Evolutionary conservation across 2,113 vertebrate genomes (phyloP), one percentile per base, ranked within the genome.

Genomic region (Gobiocypris rarus): DNA sequence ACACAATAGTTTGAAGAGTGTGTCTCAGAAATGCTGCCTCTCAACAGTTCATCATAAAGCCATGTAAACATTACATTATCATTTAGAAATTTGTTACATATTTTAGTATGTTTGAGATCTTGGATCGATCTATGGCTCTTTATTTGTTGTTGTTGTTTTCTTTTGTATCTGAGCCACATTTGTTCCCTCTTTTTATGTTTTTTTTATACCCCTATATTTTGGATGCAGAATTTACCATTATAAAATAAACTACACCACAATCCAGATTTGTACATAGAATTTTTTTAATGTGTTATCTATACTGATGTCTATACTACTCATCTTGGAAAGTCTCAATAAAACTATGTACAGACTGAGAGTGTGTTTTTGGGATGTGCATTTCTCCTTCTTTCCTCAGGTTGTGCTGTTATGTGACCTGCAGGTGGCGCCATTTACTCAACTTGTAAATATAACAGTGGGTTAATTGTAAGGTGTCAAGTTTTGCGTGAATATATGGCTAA

Each of bases 251-350:
- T 9, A 63, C 8, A 9, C 50, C 31, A 41, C 3, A 19, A 5
- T 41, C 26, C 58, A 61, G 22, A 14, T 65, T 65, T 87, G 78
- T 87, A 84, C n/a, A 85, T 84, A 84, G 24, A n/a, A 1, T 82
- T 58, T 83, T 28, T 76, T 65, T 43, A 11, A 22, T 24, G 17
- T 67, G 24, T 75, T 54, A 56, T 81, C 43, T 56, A 3, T 50
- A 13, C 10, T 59, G 9, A 63, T 26, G 26, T 52, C 9, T 78
- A 0, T 38, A 26, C n/a, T 61, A 43, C 11, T 43, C 17, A 71
- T 88, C 75, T 75, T 79, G 15, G 11, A 85, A 70, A 75, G 22
- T 17, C 48, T 80, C 15, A 88, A 88, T 88, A 88, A 87, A 85
- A 52, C 38, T 75, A n/a, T n/a, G 54, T 76, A 63, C 59, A 80